Conservation (phyloP, 2,113 vertebrate genomes). For the Nothocercus julius region DNA sequence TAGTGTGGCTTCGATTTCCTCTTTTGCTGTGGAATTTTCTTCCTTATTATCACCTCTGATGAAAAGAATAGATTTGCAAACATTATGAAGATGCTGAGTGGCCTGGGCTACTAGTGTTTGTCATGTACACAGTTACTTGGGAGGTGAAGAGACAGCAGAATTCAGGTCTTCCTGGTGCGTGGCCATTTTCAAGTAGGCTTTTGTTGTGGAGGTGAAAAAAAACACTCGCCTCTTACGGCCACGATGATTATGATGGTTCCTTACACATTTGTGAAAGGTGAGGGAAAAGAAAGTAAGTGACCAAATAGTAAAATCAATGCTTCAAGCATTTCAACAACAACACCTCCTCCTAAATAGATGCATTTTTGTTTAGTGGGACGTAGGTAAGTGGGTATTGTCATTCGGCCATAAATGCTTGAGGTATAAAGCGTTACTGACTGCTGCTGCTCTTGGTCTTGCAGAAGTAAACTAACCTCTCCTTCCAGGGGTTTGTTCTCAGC, state of each 20-base stretch:
- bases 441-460: not conserved
- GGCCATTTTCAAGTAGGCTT: not conserved
- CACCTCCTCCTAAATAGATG: not conserved
- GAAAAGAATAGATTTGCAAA: not conserved
- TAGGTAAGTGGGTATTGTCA: not conserved
- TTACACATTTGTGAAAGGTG: not conserved
- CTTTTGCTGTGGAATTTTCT: not conserved
- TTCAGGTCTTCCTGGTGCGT: not conserved
- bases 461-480: not conserved
- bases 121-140: not conserved
- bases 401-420: not conserved
- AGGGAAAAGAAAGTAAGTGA: not conserved
- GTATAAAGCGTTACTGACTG: not conserved
- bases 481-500: not conserved
- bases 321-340: not conserved
- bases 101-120: not conserved
- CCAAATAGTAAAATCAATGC: not conserved
- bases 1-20: not conserved
- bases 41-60: not conserved
- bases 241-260: not conserved
- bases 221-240: fast-evolving
- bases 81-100: not conserved
- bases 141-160: not conserved
- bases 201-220: not conserved
- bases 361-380: not conserved